Conservation (phyloP, 2,113 vertebrate genomes). For the Ardeotis arabs region DNA sequence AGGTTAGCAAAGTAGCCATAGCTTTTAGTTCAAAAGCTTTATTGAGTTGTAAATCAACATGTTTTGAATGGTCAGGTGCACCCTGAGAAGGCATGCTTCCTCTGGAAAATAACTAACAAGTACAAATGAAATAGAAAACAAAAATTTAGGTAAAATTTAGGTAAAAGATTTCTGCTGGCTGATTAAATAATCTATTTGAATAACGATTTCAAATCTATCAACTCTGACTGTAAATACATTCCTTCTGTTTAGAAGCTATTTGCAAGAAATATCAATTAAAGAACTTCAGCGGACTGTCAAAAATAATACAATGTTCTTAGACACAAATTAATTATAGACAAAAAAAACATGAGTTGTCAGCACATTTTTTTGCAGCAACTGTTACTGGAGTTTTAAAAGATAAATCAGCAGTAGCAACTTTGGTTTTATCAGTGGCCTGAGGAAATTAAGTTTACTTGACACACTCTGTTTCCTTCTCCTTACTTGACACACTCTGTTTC, state of each 20-base stretch:
- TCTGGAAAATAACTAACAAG: background rate
- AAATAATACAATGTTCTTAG: background rate
- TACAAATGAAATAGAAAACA: background rate
- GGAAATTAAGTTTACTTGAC: background rate
- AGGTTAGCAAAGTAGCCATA: background rate
- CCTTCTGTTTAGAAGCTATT: background rate
- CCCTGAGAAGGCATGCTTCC: background rate
- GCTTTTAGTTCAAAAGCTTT: background rate
- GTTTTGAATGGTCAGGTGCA: background rate
- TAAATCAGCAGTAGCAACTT: background rate
- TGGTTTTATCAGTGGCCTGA: background rate
- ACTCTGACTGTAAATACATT: background rate
- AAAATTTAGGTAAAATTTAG: background rate
- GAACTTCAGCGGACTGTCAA: background rate
- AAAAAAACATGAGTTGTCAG: background rate
- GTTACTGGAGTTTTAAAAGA: background rate
- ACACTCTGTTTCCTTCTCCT: background rate
- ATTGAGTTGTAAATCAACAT: background rate
- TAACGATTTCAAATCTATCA: background rate
- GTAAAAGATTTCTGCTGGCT: background rate
- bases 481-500: background rate
- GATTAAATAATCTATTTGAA: constrained; percentile 35
- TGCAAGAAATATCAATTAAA: constrained; percentile 3
- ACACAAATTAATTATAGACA: background rate
- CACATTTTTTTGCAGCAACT: constrained; percentile 21